Conservation (phyloP, 2,797 vertebrate species). For the Phalloptychus januarius region DNA sequence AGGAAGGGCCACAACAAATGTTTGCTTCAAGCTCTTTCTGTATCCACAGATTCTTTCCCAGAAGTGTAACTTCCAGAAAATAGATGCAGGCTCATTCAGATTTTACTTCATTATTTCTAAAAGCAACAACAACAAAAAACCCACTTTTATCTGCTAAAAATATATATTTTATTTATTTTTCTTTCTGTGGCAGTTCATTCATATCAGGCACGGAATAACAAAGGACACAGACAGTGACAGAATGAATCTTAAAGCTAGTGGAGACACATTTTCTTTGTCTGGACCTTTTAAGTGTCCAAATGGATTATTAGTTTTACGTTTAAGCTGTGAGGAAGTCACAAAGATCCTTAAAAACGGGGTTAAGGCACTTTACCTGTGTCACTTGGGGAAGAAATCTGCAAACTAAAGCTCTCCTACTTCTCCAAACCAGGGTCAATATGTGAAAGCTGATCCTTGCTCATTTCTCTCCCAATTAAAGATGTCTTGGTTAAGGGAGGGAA, state of each 20-base stretch:
- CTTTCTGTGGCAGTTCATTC: neutral
- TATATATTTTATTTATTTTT: neutral
- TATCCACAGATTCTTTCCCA: constrained; percentile 35
- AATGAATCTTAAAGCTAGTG: too few species aligned
- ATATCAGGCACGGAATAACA: neutral
- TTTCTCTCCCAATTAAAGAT: constrained; percentile 44
- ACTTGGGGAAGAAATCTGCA: neutral
- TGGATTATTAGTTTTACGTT: neutral
- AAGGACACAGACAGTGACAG: neutral
- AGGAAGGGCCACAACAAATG: constrained; percentile 53
- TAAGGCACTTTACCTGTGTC: neutral
- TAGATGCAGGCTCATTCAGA: neutral
- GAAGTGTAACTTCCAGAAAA: constrained; percentile 3
- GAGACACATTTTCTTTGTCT: neutral
- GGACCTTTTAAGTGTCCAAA: neutral
- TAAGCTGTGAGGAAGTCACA: neutral
- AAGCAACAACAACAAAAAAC: neutral
- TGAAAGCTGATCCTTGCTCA: constrained; percentile 25
- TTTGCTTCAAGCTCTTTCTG: constrained; percentile 41
- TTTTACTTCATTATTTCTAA: neutral
- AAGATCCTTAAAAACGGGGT: too few species aligned
- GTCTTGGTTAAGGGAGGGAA: constrained; percentile 17
- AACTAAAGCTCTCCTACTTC: constrained; percentile 13
- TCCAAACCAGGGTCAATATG: constrained; percentile 26
- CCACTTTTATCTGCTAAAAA: neutral